These are phyloP conservation scores for Leptopilina myrica DNA, from an alignment of 2,888 invertebrate species.

Conservation along the genomic window DNA sequence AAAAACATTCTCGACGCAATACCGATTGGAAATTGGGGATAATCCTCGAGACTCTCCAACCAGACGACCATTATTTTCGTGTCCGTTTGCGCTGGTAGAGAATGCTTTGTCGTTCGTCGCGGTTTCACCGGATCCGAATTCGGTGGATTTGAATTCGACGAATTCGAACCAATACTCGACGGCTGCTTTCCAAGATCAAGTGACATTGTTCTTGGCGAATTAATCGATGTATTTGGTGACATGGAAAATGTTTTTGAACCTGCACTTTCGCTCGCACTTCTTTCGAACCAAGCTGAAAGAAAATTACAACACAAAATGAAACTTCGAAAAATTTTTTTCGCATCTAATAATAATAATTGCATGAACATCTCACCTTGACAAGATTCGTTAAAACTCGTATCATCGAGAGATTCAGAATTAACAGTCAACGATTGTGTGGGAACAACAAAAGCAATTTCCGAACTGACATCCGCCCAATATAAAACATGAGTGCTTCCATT, in stretches of 20 bases:
- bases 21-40: constrained; percentile 92
- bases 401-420: constrained; percentile 65
- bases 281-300: constrained; percentile 78
- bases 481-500: constrained; percentile 91
- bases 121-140: constrained; percentile 78
- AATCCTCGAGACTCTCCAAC: constrained; percentile 97
- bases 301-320: too few species aligned
- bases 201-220: constrained; percentile 84
- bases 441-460: constrained; percentile 96
- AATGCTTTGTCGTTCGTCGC: constrained; percentile 79
- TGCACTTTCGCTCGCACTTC: constrained; percentile 78
- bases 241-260: constrained; percentile 59
- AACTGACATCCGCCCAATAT: constrained; percentile 96
- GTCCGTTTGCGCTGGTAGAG: constrained; percentile 80
- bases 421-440: constrained; percentile 79
- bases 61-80: constrained; percentile 95
- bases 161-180: constrained; percentile 72
- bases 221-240: constrained; percentile 68
- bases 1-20: neutral
- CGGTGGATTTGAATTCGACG: constrained; percentile 62
- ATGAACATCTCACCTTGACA: constrained; percentile 63
- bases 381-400: constrained; percentile 69
- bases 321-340: too few species aligned
- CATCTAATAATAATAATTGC: too few species aligned
- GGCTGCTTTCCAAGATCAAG: constrained; percentile 84